Percentiles rank a stretch among this genome's conserved stretches.
Conservation (phyloP, 2,797 vertebrate genomes). For the Molothrus ater region DNA sequence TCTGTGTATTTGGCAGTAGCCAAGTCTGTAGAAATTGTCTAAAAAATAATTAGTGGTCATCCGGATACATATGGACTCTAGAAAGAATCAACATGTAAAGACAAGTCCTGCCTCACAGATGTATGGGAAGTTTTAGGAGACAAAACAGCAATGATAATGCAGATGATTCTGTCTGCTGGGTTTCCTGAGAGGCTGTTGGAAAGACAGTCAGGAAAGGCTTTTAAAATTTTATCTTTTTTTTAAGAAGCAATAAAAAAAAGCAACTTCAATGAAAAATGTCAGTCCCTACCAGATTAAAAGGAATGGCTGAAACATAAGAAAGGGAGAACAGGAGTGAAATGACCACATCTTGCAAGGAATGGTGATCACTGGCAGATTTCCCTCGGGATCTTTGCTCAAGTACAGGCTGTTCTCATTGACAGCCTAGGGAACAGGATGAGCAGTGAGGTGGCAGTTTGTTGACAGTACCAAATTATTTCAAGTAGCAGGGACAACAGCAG, state of each 20-base stretch:
- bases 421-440: not conserved
- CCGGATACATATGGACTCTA: not conserved
- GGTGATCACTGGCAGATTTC: slow-evolving; percentile 13
- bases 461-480: not conserved
- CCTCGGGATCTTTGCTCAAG: not conserved
- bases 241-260: not conserved
- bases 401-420: not conserved
- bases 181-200: not conserved
- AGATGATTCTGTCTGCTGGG: not conserved
- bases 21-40: not conserved
- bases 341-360: not conserved
- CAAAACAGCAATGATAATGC: not conserved
- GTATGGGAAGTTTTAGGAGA: not conserved
- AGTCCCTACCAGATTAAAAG: not conserved
- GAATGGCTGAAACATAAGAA: not conserved
- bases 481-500: not conserved
- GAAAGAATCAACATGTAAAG: not conserved
- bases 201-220: not conserved
- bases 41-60: not conserved
- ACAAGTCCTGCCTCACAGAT: not conserved
- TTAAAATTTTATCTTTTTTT: not conserved
- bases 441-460: slow-evolving; percentile 17
- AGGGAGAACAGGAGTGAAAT: not conserved
- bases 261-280: not conserved
- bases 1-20: not conserved